phyloP scores from a whole-genome alignment of 2,888 invertebrate species.

The Peribatodes rhomboidaria region DNA sequence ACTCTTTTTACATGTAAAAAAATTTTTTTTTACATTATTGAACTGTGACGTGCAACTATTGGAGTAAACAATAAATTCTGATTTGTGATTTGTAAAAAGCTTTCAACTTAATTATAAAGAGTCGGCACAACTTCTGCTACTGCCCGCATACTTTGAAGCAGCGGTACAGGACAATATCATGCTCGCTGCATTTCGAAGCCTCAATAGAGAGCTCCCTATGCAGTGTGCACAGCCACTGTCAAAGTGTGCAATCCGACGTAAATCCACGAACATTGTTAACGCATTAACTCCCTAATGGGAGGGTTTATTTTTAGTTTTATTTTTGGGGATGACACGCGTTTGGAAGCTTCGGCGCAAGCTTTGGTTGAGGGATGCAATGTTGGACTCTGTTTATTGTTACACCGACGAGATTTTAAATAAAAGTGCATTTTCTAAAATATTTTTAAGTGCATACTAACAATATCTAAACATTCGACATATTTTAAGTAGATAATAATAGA shows the following conservation, averaged over 20 bases:
- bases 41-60: too few species aligned
- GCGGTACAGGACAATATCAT: constrained; percentile 56
- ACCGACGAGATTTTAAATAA: constrained; percentile 42
- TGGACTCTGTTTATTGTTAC: constrained; percentile 45
- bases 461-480: too few species aligned
- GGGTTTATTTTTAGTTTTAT: constrained; percentile 81
- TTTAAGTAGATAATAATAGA: too few species aligned
- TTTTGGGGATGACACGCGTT: constrained; percentile 72
- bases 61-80: too few species aligned
- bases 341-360: constrained; percentile 35
- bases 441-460: too few species aligned
- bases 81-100: too few species aligned
- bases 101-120: neutral
- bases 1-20: too few species aligned
- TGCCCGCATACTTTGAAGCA: constrained; percentile 14
- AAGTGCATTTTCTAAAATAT: neutral
- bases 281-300: constrained; percentile 81
- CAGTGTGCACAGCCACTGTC: constrained; percentile 37
- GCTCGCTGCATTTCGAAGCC: constrained; percentile 50
- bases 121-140: neutral
- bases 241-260: constrained; percentile 44
- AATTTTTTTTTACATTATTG: too few species aligned
- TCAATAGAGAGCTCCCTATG: constrained; percentile 51
- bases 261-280: constrained; percentile 75
- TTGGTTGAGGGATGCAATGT: constrained; percentile 25